Conservation (phyloP, 2,113 vertebrate species). For the Bos taurus region DNA sequence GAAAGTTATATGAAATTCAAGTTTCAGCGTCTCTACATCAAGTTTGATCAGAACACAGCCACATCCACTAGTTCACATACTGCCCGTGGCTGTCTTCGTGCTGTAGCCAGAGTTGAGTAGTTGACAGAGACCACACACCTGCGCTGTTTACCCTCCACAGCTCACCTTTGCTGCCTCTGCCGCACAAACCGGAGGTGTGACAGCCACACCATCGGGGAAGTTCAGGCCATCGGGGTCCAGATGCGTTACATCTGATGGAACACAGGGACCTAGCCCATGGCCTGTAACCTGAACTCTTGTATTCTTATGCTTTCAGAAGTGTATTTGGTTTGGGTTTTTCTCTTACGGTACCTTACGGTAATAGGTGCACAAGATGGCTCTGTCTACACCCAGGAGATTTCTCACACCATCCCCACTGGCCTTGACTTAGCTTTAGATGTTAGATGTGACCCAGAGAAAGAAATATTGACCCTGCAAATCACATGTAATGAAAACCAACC, state of each 20-base stretch:
- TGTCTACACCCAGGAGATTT: neutral
- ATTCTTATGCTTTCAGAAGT: neutral
- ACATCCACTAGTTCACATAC: neutral
- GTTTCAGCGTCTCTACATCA: neutral
- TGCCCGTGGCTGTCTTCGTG: neutral
- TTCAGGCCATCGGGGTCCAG: neutral
- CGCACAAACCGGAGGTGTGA: neutral
- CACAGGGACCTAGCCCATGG: fast-evolving
- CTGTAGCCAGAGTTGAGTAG: neutral
- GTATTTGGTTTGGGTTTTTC: neutral
- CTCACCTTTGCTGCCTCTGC: neutral
- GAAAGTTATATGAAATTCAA: neutral
- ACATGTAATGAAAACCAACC: neutral
- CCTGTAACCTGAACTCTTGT: neutral
- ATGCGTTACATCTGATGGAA: neutral
- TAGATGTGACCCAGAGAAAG: neutral
- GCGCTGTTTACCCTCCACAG: neutral
- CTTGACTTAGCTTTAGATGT: neutral
- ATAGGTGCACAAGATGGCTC: constrained; percentile 39
- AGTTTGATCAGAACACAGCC: neutral
- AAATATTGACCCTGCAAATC: neutral
- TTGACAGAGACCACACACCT: neutral
- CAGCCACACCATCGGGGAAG: neutral
- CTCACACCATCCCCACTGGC: neutral
- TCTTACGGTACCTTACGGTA: fast-evolving